Percentiles rank a stretch among this genome's conserved stretches.
Conservation (phyloP, 2,888 invertebrate genomes). For the Periphyllus acericola region DNA sequence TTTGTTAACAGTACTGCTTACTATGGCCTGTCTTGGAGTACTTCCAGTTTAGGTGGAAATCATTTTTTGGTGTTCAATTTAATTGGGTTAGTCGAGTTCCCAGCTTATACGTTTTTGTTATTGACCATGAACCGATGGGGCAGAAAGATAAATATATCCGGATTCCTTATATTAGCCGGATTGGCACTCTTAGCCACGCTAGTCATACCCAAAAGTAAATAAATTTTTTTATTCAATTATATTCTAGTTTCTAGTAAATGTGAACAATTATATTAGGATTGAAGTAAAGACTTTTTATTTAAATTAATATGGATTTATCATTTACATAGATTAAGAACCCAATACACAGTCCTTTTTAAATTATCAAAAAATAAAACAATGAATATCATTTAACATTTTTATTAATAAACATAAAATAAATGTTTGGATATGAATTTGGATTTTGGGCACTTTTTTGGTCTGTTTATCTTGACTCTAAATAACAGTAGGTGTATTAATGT, state of each 20-base stretch:
- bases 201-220: conserved; percentile 71
- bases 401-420: too few relatives aligned
- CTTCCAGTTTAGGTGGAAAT: conserved; percentile 78
- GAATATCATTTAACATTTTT: too few relatives aligned
- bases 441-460: too few relatives aligned
- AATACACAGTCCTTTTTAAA: too few relatives aligned
- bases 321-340: too few relatives aligned
- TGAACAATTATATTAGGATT: background rate
- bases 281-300: background rate
- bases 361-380: too few relatives aligned
- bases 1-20: conserved; percentile 82
- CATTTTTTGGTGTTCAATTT: conserved; percentile 79
- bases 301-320: background rate
- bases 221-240: background rate
- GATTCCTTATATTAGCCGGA: conserved; percentile 76
- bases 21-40: conserved; percentile 82
- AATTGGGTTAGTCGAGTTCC: conserved; percentile 80
- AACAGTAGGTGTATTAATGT: too few relatives aligned
- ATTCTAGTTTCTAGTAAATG: background rate
- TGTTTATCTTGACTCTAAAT: too few relatives aligned
- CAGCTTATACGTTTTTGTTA: conserved; percentile 76
- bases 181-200: conserved; percentile 72
- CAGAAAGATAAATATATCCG: conserved; percentile 75
- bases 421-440: too few relatives aligned
- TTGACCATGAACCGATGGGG: conserved; percentile 78